Conservation (phyloP, 2,888 invertebrate species). For the Conchocele bisecta region DNA sequence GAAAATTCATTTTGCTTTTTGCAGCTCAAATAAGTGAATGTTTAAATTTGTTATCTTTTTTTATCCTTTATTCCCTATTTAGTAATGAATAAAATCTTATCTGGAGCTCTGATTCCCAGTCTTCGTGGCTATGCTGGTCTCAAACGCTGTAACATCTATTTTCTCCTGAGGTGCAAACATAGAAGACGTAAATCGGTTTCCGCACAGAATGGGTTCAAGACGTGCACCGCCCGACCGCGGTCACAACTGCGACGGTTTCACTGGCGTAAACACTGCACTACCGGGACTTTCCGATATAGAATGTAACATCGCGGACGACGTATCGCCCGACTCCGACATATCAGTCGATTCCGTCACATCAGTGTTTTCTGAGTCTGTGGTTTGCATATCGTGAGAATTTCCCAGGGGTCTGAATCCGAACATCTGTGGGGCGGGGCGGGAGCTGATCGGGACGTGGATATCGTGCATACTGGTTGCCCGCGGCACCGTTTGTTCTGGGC, state of each 20-base stretch:
- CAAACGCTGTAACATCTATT: too few species aligned
- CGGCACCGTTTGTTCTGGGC: conserved; percentile 67
- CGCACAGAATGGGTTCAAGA: too few species aligned
- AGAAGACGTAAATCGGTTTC: too few species aligned
- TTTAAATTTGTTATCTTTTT: too few species aligned
- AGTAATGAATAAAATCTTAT: too few species aligned
- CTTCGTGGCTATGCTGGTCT: too few species aligned
- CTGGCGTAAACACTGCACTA: conserved; percentile 36
- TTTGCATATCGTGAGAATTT: conserved; percentile 72
- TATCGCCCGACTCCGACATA: conserved; percentile 65
- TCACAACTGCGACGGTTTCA: conserved; percentile 53
- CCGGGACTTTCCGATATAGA: conserved; percentile 19
- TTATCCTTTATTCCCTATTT: too few species aligned
- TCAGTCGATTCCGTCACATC: conserved; percentile 74
- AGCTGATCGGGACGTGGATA: conserved; percentile 40
- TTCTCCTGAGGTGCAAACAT: too few species aligned
- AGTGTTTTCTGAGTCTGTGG: conserved; percentile 75
- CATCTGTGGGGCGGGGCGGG: conserved; percentile 59
- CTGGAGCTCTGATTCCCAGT: too few species aligned
- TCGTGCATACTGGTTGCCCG: conserved; percentile 40
- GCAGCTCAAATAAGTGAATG: too few species aligned
- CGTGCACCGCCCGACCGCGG: conserved; percentile 7
- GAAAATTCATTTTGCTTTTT: too few species aligned
- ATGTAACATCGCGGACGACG: conserved; percentile 32
- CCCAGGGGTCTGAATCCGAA: conserved; percentile 71